Evolutionary conservation across 2,113 vertebrate species (phyloP).

Genomic region (Colinus virginianus): DNA sequence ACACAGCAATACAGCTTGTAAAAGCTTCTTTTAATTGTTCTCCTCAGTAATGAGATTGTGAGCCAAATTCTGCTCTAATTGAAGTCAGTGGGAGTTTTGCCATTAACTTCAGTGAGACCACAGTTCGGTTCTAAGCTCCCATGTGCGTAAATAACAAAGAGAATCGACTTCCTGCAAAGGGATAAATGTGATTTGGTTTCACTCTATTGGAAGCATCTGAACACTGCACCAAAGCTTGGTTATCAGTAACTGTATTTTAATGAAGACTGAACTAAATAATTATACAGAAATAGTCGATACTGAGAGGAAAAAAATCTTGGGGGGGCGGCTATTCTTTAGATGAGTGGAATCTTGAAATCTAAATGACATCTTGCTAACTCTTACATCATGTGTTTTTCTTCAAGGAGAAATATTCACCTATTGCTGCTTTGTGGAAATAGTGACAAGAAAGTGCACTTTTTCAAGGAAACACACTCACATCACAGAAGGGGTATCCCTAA

Average conservation of each 20-base stretch:
- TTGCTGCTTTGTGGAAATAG: neutral
- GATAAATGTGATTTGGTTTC: neutral
- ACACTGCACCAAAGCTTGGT: neutral
- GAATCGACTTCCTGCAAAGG: neutral
- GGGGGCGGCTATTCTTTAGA: neutral
- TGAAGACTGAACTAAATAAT: neutral
- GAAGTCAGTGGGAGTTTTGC: conserved; percentile 56
- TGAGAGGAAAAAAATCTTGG: neutral
- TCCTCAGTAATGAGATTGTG: conserved; percentile 26
- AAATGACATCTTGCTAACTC: neutral
- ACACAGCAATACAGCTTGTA: conserved; percentile 43
- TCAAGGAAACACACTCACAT: neutral
- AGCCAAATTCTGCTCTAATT: conserved; percentile 54
- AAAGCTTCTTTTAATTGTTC: conserved; percentile 56
- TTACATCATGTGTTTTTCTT: neutral
- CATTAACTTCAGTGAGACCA: conserved; percentile 33
- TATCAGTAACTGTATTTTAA: neutral
- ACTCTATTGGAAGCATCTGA: neutral
- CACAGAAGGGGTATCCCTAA: neutral
- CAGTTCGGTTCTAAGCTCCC: conserved; percentile 3
- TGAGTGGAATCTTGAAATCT: neutral
- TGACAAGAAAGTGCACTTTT: neutral
- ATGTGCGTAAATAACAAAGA: neutral
- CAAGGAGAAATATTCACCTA: neutral
- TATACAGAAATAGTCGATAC: neutral